Evolutionary conservation across 2,888 invertebrate genomes (phyloP).

Genomic region (Xestia ashworthii): DNA sequence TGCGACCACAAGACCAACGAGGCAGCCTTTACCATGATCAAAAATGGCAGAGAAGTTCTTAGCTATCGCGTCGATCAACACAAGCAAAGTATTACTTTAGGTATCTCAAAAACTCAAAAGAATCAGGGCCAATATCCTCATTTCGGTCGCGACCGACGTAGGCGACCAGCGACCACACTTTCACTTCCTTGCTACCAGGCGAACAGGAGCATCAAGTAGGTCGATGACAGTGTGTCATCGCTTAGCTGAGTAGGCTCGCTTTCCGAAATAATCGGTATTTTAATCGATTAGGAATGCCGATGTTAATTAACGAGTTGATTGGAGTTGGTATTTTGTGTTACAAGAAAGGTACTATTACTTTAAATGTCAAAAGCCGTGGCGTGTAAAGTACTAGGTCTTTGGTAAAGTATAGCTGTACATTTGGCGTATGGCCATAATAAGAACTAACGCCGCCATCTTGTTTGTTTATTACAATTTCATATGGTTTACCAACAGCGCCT

Average conservation of each 20-base stretch:
- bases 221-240: constrained; percentile 46
- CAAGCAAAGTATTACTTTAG: not conserved
- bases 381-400: too few species aligned
- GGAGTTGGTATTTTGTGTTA: not conserved
- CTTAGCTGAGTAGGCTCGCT: constrained; percentile 37
- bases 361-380: not conserved
- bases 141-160: constrained; percentile 34
- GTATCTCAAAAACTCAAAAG: constrained; percentile 15
- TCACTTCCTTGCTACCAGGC: constrained; percentile 61
- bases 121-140: constrained; percentile 56
- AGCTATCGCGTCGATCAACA: not conserved
- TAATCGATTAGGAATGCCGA: constrained; percentile 48
- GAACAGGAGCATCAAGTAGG: constrained; percentile 48
- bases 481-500: not conserved
- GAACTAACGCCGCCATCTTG: not conserved
- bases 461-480: not conserved
- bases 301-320: constrained; percentile 7
- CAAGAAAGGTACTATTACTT: not conserved
- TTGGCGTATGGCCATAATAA: not conserved
- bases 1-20: too few species aligned
- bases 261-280: constrained; percentile 45
- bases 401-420: not conserved
- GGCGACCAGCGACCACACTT: constrained; percentile 49
- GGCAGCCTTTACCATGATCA: too few species aligned
- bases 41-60: not conserved